Evolutionary conservation across 2,797 vertebrate genomes (phyloP), one percentile per base, ranked within the genome.

Genomic region (Tadarida brasiliensis): DNA sequence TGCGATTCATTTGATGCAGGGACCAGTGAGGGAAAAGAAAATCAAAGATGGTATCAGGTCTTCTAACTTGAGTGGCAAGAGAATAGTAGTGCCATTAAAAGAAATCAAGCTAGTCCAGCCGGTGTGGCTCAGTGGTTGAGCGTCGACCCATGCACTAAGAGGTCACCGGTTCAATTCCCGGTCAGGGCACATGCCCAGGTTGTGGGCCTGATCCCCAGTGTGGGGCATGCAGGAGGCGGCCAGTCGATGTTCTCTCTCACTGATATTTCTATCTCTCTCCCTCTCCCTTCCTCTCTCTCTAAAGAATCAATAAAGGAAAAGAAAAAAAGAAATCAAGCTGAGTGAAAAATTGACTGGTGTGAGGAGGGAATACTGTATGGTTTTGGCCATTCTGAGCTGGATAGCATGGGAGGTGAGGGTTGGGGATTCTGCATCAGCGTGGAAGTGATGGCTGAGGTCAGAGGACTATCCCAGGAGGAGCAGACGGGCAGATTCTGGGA

Each of bases 41-140:
- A 28, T 3, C 47, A 61, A 59, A 56, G 39, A 19, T 14, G 4
- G 26, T 1, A 4, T 9, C 19, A 1, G 0, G 7, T 57, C 76
- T 70, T 89, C 76, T 19, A 14, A 65, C 68, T 90, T 83, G 26
- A 68, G 22, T 54, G 33, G 86, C 33, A 15, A 19, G 47, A 28
- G n/a, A 47, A 71, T 10, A 73, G n/a, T 22, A 47, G 51, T 11
- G 77, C 19, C 71, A 19, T 73, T 56, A 28, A 33, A 67, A 86
- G 39, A 71, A 89, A 33, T 9, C 14, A 71, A 86, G 22, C 28
- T 57, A n/a, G n/a, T n/a, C n/a, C n/a, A n/a, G n/a, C n/a, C n/a
- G n/a, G n/a, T n/a, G n/a, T n/a, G n/a, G n/a, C n/a, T n/a, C n/a
- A n/a, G n/a, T n/a, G n/a, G n/a, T n/a, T n/a, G n/a, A n/a, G n/a